These are phyloP conservation scores for Enteromius mattozi DNA, from an alignment of 2,797 vertebrate genomes.

Conservation along the genomic window DNA sequence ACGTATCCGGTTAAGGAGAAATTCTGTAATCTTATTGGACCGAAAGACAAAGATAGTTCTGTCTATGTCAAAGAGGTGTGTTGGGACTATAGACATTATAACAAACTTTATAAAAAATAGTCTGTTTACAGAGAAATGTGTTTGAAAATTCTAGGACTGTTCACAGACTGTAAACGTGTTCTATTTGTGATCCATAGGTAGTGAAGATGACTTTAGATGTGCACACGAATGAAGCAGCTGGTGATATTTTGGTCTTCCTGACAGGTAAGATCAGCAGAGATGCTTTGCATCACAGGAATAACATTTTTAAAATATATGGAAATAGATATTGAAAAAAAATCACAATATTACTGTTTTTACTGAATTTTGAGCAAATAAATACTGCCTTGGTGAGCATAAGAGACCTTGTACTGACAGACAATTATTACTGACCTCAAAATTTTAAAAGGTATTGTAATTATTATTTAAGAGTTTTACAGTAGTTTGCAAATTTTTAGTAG, in stretches of 20 bases:
- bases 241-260: conserved; percentile 95
- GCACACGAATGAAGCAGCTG: conserved; percentile 88
- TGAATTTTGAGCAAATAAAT: not conserved
- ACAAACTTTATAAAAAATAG: not conserved
- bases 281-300: not conserved
- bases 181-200: conserved; percentile 74
- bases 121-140: not conserved
- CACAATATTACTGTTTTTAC: not conserved
- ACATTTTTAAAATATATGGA: not conserved
- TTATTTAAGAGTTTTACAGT: conserved; percentile 14
- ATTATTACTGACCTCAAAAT: not conserved
- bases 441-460: not conserved
- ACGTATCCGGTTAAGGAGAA: conserved; percentile 88
- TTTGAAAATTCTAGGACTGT: not conserved
- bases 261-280: conserved; percentile 80
- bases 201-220: conserved; percentile 89
- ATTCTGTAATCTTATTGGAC: conserved; percentile 90
- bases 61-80: conserved; percentile 92
- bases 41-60: conserved; percentile 86
- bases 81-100: not conserved
- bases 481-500: not conserved
- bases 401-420: not conserved
- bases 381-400: not conserved
- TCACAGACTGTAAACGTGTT: not conserved
- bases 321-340: not conserved